Conservation (phyloP, 2,113 vertebrate species). For the Gopherus evgoodei region DNA sequence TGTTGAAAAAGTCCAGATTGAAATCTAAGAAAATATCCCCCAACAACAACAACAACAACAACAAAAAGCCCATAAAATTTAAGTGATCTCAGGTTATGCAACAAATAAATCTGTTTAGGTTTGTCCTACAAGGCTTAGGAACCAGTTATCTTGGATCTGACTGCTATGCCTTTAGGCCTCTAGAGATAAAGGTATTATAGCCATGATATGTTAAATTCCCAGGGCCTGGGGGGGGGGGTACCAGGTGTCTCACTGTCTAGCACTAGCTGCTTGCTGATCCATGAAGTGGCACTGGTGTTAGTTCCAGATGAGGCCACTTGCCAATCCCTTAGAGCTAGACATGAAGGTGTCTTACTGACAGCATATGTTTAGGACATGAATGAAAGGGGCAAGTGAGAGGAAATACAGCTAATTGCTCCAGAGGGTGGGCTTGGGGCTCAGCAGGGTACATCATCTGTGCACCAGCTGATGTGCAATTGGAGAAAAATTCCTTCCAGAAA, state of each 20-base stretch:
- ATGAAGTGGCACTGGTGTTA: constrained; percentile 29
- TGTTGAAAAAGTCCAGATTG: constrained; percentile 40
- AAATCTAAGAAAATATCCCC: rapidly evolving
- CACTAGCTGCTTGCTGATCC: constrained; percentile 7
- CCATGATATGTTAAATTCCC: not conserved
- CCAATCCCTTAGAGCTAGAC: constrained; percentile 26
- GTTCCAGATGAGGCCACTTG: constrained; percentile 38
- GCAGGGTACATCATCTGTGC: not conserved
- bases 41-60: not conserved
- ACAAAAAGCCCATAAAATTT: not conserved
- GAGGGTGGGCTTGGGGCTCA: not conserved
- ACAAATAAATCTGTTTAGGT: constrained; percentile 14
- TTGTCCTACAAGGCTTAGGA: not conserved
- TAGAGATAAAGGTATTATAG: not conserved
- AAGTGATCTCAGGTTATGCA: not conserved
- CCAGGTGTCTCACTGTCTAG: not conserved
- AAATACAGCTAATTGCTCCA: not conserved
- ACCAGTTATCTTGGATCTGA: not conserved
- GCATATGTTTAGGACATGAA: constrained; percentile 63
- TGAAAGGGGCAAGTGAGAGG: not conserved
- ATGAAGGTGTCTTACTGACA: constrained; percentile 35
- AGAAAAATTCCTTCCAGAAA: not conserved
- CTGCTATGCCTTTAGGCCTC: not conserved
- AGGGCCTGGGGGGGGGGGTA: not conserved
- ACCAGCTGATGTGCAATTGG: not conserved